Percentiles rank a stretch among this genome's conserved stretches.
Evolutionary conservation across 2,888 invertebrate species (phyloP).

Genomic region (Bombyx huttoni): DNA sequence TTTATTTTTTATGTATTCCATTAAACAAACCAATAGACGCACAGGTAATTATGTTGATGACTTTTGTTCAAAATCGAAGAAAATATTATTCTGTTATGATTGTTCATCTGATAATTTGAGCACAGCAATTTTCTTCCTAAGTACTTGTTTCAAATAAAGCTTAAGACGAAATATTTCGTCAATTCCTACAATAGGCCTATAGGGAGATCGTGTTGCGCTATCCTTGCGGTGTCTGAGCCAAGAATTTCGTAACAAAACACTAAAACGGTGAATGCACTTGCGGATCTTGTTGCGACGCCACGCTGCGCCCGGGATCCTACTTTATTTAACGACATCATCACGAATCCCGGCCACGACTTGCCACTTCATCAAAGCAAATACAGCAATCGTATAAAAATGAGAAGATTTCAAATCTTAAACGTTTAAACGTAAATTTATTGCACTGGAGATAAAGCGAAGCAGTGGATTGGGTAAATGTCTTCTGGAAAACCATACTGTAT

Average conservation of each 20-base stretch:
- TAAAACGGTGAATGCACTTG: conserved; percentile 45
- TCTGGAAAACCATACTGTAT: conserved; percentile 89
- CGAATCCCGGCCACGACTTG: conserved; percentile 52
- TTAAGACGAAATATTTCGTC: not conserved
- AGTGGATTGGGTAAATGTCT: conserved; percentile 88
- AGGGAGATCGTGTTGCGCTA: conserved; percentile 11
- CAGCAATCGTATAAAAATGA: not conserved
- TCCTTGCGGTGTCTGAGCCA: conserved; percentile 26
- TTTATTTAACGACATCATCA: conserved; percentile 55
- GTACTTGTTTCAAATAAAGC: not conserved
- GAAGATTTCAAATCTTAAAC: not conserved
- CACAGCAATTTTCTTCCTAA: not conserved
- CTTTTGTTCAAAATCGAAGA: no score
- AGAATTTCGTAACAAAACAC: conserved; percentile 38
- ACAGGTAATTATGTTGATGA: no score
- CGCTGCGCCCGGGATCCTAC: conserved; percentile 35
- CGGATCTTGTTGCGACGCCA: conserved; percentile 29
- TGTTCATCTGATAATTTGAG: no score
- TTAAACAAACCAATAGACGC: no score
- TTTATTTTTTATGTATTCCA: no score
- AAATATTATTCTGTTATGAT: no score
- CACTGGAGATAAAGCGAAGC: conserved; percentile 80
- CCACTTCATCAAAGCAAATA: conserved; percentile 31
- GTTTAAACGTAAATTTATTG: conserved; percentile 3
- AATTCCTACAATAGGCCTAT: not conserved